Evolutionary conservation across 2,113 vertebrate species (phyloP).

Genomic region (Tautogolabrus adspersus): DNA sequence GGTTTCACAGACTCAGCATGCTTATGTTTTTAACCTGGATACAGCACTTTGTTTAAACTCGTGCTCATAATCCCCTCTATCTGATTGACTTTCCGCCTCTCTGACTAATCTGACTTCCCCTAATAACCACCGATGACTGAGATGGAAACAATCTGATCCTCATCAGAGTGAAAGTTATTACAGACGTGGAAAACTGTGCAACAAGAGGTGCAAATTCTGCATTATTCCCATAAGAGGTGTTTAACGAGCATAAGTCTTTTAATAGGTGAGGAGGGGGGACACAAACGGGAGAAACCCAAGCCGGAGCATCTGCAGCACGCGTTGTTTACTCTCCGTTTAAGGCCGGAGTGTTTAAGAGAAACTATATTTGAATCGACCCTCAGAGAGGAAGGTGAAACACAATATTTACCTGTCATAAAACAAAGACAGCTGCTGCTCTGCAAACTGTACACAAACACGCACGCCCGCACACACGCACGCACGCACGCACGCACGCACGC

Average conservation of each 20-base stretch:
- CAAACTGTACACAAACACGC: constrained; percentile 2
- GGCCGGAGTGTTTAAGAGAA: constrained; percentile 2
- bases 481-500: no score
- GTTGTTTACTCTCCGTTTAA: constrained; percentile 32
- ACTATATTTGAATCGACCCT: constrained; percentile 59
- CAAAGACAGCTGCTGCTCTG: constrained; percentile 47
- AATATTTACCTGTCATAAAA: constrained; percentile 59
- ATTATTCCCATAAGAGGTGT: constrained; percentile 48
- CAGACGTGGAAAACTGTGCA: constrained; percentile 39
- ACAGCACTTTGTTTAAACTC: neutral
- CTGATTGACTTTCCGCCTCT: neutral
- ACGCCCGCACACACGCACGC: constrained; percentile 3
- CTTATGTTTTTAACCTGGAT: neutral
- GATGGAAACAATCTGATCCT: constrained; percentile 38
- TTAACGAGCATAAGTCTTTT: constrained; percentile 26
- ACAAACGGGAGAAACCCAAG: constrained; percentile 35
- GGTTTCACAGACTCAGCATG: neutral
- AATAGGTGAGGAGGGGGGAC: constrained; percentile 33
- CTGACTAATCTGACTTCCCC: constrained; percentile 36
- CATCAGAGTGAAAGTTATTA: neutral
- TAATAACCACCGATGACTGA: constrained; percentile 39
- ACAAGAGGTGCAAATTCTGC: constrained; percentile 26
- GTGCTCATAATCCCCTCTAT: constrained; percentile 19
- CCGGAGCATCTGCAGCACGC: constrained; percentile 22
- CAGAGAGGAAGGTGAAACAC: constrained; percentile 44